Base-by-base conservation (phyloP, 2,888 invertebrate genomes). In the Gerris lacustris region DNA sequence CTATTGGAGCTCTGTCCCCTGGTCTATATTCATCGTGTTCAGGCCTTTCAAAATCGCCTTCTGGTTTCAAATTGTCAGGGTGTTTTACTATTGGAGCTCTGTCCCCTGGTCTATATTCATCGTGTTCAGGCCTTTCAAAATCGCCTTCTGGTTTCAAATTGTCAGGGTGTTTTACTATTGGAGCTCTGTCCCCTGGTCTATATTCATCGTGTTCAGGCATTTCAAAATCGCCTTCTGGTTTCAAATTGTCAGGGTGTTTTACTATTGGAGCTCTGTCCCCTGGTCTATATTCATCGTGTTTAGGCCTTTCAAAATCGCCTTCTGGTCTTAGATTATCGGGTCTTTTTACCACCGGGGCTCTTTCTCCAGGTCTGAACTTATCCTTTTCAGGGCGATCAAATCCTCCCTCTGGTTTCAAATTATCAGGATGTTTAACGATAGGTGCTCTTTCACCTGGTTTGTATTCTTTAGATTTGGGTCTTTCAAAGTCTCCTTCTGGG, bases 341-440 rank as follows among this genome's bases (percentile, higher is more conserved):
- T n/a, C 81, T 78, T 71, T 75, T 77, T 6, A 70, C 73, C 1
- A 78, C 74, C 6, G 75, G 75, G n/a, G 74, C 75, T 11, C 78
- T 73, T 63, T 78, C 79, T 0, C 77, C 77, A 2, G 83, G 84
- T 68, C 81, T 79, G 75, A 85, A 86, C 4, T n/a, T 17, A 7
- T n/a, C 64, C 5, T 9, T 11, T 64, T 64, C 18, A n/a, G 64
- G 64, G 9, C 64, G 9, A 7, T 64, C 64, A 5, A 64, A 64
- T 4, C 84, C 87, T 15, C 90, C 90, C 78, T 90, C 90, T 76
- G 86, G 83, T 70, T 86, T 86, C 67, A 91, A 82, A 78, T 90
- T 87, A 79, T 90, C 90, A 78, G 87, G 87, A 67, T 74, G 68
- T 67, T 73, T 76, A 70, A 74, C 11, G 79, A 80, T 62, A 74